These are phyloP conservation scores for Erannis defoliaria DNA, from an alignment of 2,888 invertebrate species.

Conservation along the genomic window DNA sequence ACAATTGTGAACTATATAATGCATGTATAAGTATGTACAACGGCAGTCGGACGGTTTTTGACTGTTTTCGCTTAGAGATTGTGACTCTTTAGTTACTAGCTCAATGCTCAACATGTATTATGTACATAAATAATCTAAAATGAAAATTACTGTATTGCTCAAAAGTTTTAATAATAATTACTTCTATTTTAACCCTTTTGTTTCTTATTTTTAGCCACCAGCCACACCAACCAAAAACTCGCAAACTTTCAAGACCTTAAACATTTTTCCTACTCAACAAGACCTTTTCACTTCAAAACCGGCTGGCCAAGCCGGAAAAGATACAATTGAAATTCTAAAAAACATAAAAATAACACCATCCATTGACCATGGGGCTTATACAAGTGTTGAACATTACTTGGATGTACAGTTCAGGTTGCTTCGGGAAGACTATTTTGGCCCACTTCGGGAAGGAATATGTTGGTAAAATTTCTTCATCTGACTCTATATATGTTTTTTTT, in stretches of 20 bases:
- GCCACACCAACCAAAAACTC: conserved; percentile 18
- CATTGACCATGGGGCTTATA: conserved; percentile 83
- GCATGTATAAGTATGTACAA: no score
- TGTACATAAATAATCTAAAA: no score
- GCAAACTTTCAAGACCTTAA: conserved; percentile 65
- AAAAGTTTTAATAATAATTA: no score
- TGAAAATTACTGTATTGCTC: no score
- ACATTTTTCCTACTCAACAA: conserved; percentile 78
- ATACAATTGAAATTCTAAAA: background rate
- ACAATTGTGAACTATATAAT: no score
- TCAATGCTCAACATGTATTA: no score
- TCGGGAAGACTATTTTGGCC: conserved; percentile 92
- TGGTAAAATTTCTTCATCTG: conserved; percentile 53
- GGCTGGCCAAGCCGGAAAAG: background rate
- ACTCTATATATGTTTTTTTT: background rate
- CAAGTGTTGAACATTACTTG: conserved; percentile 90
- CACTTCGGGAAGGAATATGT: conserved; percentile 90
- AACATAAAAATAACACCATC: conserved; percentile 2
- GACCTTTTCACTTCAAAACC: conserved; percentile 82
- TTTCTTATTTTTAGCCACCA: conserved; percentile 30
- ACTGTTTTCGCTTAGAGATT: no score
- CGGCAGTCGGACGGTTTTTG: no score
- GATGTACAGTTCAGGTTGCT: conserved; percentile 92
- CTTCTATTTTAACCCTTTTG: no score
- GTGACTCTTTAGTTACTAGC: no score